A percentile compares a stretch with the other conserved stretches of the same genome.
Conservation (phyloP, 2,888 invertebrate species). For the Parnassius orleans region DNA sequence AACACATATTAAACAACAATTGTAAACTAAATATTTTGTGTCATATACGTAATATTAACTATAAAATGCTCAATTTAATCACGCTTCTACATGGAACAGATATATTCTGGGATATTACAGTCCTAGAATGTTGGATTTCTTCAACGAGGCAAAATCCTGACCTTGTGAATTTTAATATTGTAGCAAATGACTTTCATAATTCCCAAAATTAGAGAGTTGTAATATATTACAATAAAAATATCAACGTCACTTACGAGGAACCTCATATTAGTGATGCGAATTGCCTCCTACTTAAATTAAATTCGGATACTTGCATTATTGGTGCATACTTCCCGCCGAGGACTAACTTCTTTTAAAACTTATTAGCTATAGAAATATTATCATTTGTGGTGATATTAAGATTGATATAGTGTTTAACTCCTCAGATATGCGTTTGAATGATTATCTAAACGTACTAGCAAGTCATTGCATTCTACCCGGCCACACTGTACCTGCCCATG, state of each 20-base stretch:
- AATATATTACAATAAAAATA: slow-evolving; percentile 28
- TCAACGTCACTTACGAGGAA: slow-evolving; percentile 24
- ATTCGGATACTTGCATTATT: slow-evolving; percentile 23
- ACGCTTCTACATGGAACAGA: background rate
- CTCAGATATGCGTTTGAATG: slow-evolving; percentile 15
- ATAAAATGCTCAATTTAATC: background rate
- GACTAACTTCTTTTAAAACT: too few species aligned
- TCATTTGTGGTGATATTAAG: slow-evolving; percentile 34
- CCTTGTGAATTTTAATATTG: background rate
- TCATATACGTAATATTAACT: background rate
- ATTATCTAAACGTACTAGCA: slow-evolving; percentile 30
- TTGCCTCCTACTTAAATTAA: slow-evolving; percentile 20
- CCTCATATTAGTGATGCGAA: slow-evolving; percentile 20
- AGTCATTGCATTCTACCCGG: slow-evolving; percentile 22
- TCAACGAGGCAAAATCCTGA: too few species aligned
- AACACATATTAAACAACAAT: background rate
- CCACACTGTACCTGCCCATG: too few species aligned
- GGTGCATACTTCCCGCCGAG: slow-evolving; percentile 28
- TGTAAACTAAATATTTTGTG: background rate
- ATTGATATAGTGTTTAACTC: slow-evolving; percentile 22
- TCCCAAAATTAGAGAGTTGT: slow-evolving; percentile 35
- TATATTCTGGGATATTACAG: too few species aligned
- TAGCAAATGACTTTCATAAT: slow-evolving; percentile 4
- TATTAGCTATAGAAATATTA: slow-evolving; percentile 27
- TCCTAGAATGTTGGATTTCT: too few species aligned